Percentiles rank a stretch among this genome's conserved stretches.
phyloP scores from a whole-genome alignment of 2,797 vertebrate genomes.

The Phataginus tricuspis region DNA sequence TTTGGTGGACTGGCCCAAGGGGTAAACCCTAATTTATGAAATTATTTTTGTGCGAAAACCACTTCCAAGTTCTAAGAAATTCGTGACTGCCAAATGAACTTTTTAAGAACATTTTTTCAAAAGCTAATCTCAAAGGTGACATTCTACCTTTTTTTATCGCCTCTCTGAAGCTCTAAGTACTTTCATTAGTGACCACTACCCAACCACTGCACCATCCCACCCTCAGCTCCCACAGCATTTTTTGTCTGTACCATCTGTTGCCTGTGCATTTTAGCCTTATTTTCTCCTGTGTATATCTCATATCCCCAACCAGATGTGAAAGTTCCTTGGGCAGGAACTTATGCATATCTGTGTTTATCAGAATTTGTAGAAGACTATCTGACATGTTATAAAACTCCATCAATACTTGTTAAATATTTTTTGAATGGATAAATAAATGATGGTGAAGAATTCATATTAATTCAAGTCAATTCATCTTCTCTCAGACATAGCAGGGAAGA shows the following conservation, averaged over 20 bases:
- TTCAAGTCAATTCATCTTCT: neutral
- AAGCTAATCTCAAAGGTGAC: neutral
- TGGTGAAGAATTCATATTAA: neutral
- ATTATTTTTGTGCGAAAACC: neutral
- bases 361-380: neutral
- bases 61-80: constrained; percentile 9
- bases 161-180: neutral
- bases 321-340: neutral
- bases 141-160: neutral
- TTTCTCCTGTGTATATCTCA: neutral
- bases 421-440: neutral
- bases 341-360: neutral
- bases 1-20: neutral
- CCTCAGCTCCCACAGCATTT: neutral
- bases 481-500: neutral
- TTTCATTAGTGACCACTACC: neutral
- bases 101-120: neutral
- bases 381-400: neutral
- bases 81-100: neutral
- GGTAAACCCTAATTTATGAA: neutral
- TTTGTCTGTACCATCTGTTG: neutral
- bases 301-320: neutral
- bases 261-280: neutral
- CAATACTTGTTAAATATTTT: neutral
- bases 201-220: accelerated